Base-by-base conservation (phyloP, 1,140 invertebrate species). In the Lutraria rhynchaena region DNA sequence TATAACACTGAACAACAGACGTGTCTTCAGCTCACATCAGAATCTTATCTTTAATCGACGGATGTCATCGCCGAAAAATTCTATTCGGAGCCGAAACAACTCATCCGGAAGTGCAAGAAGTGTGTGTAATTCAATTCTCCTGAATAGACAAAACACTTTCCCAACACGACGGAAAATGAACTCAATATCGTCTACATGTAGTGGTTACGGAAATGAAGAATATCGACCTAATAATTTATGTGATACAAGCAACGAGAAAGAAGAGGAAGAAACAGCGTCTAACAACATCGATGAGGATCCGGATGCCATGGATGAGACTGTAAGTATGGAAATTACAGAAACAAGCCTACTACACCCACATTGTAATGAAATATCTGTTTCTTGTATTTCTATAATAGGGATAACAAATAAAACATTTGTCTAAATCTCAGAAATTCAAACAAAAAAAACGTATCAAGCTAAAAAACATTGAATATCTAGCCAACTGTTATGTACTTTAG, bases 61-160 rank as follows among this genome's bases (percentile, higher is more conserved):
- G 35, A 87, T 90, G 31, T 86, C 89, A 4, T 89, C 90, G 9
- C 95, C 95, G 37, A 95, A 95, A 88, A 96, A 95, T 92, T 95
- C 95, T 3, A 94, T 96, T 80, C 90, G 92, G 37, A 90, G 87
- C 76, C 77, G 90, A 3, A 91, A 91, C 57, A 91, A 91, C 75
- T 92, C 91, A 0, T 82, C 90, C 69, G 89, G 86, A 71, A 89
- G 90, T 83, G 83, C 88, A 35, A 71, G 86, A 35, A 88, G 91
- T 67, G 81, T 87, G 44, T 88, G 88, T 85, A 92, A 88, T 61
- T 90, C 88, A 11, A 87, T 89, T 76, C 88, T 85, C 44, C 82
- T 90, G 5, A 91, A 89, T 86, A 87, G 91, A n/a, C 91, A 92
- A 55, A 92, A 91, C 69, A 92, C 91, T 3, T 87, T 92, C 49